Evolutionary conservation across 30 jellyfish, hydroid and myxozoan genomes (phyloP), one percentile per base, ranked within the genome.

Genomic region (Pelagia noctiluca): DNA sequence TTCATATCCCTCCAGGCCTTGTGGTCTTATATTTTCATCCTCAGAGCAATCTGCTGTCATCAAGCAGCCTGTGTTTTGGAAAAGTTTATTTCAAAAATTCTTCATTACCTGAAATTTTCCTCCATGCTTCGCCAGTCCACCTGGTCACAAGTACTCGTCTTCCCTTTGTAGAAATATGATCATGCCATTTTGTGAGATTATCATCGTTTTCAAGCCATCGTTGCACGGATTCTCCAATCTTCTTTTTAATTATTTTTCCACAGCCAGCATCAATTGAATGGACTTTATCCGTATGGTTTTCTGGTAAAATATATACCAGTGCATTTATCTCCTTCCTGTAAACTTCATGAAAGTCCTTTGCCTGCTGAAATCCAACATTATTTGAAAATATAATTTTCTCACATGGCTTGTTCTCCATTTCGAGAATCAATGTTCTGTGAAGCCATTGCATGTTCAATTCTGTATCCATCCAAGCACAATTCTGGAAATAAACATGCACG

Each of bases 41-140:
- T 32, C 90, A 79, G 82, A 61, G 50, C 89, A 37, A 78, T 60
- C 87, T 24, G 48, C 68, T 42, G 85, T 73, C 73, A 76, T 34
- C 7, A 62, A 52, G 50, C 88, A 76, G 37, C 88, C 89, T 23
- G 89, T 78, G 16, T 38, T 25, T 30, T 78, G 53, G 30, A 78
- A 65, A 28, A 71, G 63, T 46, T 80, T 80, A 53, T 46, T 80
- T 31, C 50, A 71, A 22, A 71, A 21, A 71, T 71, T 68, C 28
- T 54, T 31, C 8, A 5, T 5, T 42, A 42, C 57, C 57, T 5
- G 57, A 5, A 16, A 7, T n/a, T n/a, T n/a, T n/a, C n/a, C n/a
- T n/a, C n/a, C n/a, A n/a, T n/a, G n/a, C 80, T 35, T 77, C 90
- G 29, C 90, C 82, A 35, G 90, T 48, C 71, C 72, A 79, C 80